Evolutionary conservation across 1,140 invertebrate species (phyloP).

Genomic region (Reticulitermes speratus): DNA sequence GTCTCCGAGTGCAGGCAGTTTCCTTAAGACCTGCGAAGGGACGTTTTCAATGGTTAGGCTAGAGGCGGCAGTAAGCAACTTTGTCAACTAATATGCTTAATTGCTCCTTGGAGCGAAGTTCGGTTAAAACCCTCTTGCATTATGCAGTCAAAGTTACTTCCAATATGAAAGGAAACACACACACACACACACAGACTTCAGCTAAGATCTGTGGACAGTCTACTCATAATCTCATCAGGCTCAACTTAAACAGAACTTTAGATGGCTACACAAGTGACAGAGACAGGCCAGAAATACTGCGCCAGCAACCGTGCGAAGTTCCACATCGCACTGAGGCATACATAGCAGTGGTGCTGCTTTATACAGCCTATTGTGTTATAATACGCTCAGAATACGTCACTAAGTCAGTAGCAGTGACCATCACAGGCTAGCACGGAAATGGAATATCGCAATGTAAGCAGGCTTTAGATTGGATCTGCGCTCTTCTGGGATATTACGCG

Average conservation of each 20-base stretch:
- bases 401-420: too few species aligned
- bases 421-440: too few species aligned
- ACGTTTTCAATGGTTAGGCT: background rate
- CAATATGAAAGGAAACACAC: background rate
- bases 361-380: too few species aligned
- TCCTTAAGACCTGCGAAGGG: background rate
- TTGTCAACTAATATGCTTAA: conserved; percentile 11
- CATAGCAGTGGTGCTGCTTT: too few species aligned
- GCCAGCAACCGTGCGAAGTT: too few species aligned
- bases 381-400: too few species aligned
- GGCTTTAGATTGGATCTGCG: too few species aligned
- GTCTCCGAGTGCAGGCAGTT: conserved; percentile 8
- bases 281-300: too few species aligned
- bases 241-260: background rate
- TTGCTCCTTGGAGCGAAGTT: conserved; percentile 5
- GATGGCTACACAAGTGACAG: too few species aligned
- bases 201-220: background rate
- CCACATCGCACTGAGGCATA: too few species aligned
- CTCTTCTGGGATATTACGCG: too few species aligned
- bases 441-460: too few species aligned
- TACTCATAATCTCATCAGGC: background rate
- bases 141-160: background rate
- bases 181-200: background rate
- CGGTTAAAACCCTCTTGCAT: background rate
- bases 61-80: background rate